These are phyloP conservation scores for Dryobates pubescens DNA, from an alignment of 2,797 vertebrate genomes.

Conservation along the genomic window DNA sequence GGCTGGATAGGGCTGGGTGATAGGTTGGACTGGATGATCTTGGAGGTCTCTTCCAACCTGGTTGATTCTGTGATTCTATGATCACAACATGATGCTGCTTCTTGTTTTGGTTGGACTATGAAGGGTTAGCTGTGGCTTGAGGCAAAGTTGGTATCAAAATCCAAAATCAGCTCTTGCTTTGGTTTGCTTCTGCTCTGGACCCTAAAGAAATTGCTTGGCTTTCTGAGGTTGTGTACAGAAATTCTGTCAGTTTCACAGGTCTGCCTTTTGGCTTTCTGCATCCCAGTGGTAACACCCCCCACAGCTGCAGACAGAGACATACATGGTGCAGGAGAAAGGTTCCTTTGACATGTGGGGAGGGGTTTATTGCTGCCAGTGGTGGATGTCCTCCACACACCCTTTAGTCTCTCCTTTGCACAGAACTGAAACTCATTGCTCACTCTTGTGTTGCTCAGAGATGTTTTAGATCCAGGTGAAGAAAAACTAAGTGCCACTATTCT, in stretches of 20 bases:
- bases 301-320: background rate
- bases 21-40: no score
- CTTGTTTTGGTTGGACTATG: background rate
- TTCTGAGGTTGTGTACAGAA: background rate
- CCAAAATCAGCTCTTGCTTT: background rate
- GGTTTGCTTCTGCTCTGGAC: background rate
- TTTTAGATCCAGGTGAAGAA: background rate
- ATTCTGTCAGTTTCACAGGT: background rate
- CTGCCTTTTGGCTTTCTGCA: background rate
- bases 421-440: background rate
- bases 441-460: background rate
- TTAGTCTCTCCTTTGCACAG: background rate
- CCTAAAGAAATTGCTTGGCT: background rate
- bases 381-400: background rate
- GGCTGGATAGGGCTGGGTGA: no score
- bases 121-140: background rate
- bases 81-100: background rate
- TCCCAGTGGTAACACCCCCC: background rate
- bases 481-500: background rate
- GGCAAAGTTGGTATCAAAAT: background rate
- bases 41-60: no score
- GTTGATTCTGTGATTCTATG: background rate
- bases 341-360: background rate
- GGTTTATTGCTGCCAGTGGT: background rate
- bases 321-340: fast-evolving